Evolutionary conservation across 2,888 invertebrate genomes (phyloP), one percentile per base, ranked within the genome.

Genomic region (Aphodius sticticus): DNA sequence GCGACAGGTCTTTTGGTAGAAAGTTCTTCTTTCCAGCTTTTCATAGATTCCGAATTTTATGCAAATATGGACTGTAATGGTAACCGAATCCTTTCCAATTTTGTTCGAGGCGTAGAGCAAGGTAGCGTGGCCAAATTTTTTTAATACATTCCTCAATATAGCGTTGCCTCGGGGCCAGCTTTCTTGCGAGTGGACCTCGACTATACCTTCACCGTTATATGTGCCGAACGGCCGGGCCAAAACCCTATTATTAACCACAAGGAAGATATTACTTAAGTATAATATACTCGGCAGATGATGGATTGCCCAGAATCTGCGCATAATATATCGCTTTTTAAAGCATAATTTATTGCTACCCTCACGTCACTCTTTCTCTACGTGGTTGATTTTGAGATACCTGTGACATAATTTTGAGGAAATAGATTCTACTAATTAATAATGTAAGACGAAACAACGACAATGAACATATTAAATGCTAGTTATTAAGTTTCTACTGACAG

Each of bases 161-260:
- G 53, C 7, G 12, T 53, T 9, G 53, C 53, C 53, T 53, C 53
- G 53, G 53, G 53, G 53, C 53, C 53, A 53, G 53, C 53, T 53
- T 53, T 53, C 53, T 53, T 53, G 53, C 53, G 53, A 53, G 53
- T 12, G 53, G 53, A 9, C 53, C 53, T 53, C 12, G 2, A 53
- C 53, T 53, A 12, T 53, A 53, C 53, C 53, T 53, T 53, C 53
- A 53, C 53, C 53, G 53, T 53, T 53, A 53, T 53, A 53, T 53
- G 53, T 53, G 53, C 53, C 53, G 53, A 53, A 53, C 53, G 53
- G 12, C 9, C 53, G 9, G 12, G 53, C 53, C 7, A 53, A 53
- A 53, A 53, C 53, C 53, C 53, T 53, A 53, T 53, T 53, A 53
- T 53, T 53, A 53, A 53, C 53, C 53, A 53, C 53, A 53, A 53